A percentile compares a stretch with the other conserved stretches of the same genome.
Conservation (phyloP, 2,888 invertebrate species). For the Polydrusus cervinus region DNA sequence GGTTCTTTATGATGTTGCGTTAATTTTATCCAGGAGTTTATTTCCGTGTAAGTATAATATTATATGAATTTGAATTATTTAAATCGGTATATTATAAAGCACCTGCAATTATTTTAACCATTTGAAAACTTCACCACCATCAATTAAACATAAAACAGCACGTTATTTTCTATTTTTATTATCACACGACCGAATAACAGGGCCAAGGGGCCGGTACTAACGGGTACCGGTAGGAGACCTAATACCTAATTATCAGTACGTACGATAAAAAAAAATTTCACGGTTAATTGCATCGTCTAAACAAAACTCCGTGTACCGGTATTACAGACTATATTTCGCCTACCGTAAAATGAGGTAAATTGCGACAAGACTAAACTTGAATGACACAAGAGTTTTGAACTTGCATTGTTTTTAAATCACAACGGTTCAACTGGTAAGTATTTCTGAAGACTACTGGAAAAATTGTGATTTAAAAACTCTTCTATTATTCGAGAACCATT, state of each 20-base stretch:
- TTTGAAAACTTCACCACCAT: not conserved
- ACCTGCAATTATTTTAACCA: not conserved
- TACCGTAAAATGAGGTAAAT: not conserved
- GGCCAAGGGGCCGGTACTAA: slow-evolving; percentile 13
- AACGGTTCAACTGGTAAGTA: too few species aligned
- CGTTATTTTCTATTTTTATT: slow-evolving; percentile 6
- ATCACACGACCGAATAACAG: not conserved
- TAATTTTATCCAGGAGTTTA: too few species aligned
- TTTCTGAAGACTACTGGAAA: too few species aligned
- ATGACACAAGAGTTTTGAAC: too few species aligned
- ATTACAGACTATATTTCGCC: not conserved
- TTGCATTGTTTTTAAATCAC: too few species aligned
- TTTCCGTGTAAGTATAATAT: too few species aligned
- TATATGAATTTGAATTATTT: too few species aligned
- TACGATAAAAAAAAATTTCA: slow-evolving; percentile 7
- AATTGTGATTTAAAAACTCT: too few species aligned
- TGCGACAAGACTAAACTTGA: too few species aligned
- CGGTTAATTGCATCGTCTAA: not conserved
- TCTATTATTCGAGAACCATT: too few species aligned
- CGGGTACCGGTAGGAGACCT: slow-evolving; percentile 8
- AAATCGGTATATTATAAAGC: not conserved
- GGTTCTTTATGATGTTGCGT: too few species aligned
- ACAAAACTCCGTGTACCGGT: not conserved
- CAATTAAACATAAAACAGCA: not conserved
- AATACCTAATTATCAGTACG: slow-evolving; percentile 9